A percentile compares a stretch with the other conserved stretches of the same genome.
Evolutionary conservation across 2,888 invertebrate species (phyloP).

Genomic region (Pogonocherus hispidulus): DNA sequence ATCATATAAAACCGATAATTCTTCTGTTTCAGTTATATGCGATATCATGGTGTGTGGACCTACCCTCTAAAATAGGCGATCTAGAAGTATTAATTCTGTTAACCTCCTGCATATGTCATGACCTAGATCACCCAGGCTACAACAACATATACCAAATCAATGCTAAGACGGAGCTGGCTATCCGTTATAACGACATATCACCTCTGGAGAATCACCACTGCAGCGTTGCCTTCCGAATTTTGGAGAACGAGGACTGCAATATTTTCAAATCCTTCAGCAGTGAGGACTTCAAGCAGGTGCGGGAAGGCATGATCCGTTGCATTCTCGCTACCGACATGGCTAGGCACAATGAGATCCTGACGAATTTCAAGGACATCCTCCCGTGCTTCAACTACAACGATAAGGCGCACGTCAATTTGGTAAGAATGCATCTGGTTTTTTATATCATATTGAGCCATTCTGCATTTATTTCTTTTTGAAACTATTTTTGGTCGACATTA

Average conservation of each 20-base stretch:
- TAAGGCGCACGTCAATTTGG: conserved; percentile 80
- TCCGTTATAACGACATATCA: conserved; percentile 89
- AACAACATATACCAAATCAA: conserved; percentile 88
- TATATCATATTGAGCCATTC: background rate
- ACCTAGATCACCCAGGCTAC: conserved; percentile 83
- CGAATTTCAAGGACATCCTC: conserved; percentile 78
- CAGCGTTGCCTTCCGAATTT: conserved; percentile 84
- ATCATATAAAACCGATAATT: no score
- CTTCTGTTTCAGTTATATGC: conserved; percentile 80
- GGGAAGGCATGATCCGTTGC: conserved; percentile 85
- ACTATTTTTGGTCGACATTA: no score
- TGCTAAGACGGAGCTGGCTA: conserved; percentile 85
- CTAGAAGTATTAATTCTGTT: conserved; percentile 83
- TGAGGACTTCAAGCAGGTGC: conserved; percentile 75
- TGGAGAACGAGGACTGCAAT: conserved; percentile 85
- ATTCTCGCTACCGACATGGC: conserved; percentile 86
- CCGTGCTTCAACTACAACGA: conserved; percentile 78
- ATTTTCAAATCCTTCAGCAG: conserved; percentile 79
- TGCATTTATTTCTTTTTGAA: background rate
- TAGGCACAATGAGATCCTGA: conserved; percentile 82
- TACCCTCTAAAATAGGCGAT: conserved; percentile 79
- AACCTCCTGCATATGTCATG: conserved; percentile 86
- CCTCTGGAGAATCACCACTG: conserved; percentile 90
- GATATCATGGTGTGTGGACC: conserved; percentile 80
- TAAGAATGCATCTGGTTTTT: conserved; percentile 65